Evolutionary conservation across 2,888 invertebrate genomes (phyloP).

Genomic region (Penaeus monodon): DNA sequence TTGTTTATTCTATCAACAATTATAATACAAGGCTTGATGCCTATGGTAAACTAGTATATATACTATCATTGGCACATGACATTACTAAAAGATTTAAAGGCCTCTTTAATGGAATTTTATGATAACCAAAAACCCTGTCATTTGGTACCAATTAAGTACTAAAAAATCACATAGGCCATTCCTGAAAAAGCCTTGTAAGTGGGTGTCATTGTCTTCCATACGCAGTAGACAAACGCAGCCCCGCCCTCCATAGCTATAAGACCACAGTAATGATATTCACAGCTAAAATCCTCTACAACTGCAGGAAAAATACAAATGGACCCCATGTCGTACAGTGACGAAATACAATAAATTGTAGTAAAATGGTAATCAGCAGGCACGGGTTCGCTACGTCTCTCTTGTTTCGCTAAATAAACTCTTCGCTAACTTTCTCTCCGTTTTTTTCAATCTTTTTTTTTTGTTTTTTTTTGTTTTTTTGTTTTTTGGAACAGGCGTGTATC

Average conservation of each 20-base stretch:
- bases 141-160: conserved; percentile 53
- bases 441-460: neutral
- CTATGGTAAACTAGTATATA: conserved; percentile 58
- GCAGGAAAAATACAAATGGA: conserved; percentile 43
- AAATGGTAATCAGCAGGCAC: conserved; percentile 34
- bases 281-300: conserved; percentile 32
- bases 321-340: conserved; percentile 44
- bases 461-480: neutral
- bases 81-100: conserved; percentile 56
- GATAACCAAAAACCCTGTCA: conserved; percentile 55
- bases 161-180: conserved; percentile 50
- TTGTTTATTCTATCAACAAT: conserved; percentile 64
- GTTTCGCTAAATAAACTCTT: too few relatives aligned
- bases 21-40: conserved; percentile 63
- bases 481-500: neutral
- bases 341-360: conserved; percentile 11
- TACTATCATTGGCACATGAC: conserved; percentile 65
- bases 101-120: conserved; percentile 46
- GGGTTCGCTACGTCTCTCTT: neutral
- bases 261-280: conserved; percentile 29
- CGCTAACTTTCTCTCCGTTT: neutral
- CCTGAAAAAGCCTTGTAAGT: conserved; percentile 51
- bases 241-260: conserved; percentile 40
- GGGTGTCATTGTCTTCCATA: conserved; percentile 55
- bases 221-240: conserved; percentile 31